Base-by-base conservation (phyloP, 2,888 invertebrate genomes). In the Synanthedon andrenaeformis region DNA sequence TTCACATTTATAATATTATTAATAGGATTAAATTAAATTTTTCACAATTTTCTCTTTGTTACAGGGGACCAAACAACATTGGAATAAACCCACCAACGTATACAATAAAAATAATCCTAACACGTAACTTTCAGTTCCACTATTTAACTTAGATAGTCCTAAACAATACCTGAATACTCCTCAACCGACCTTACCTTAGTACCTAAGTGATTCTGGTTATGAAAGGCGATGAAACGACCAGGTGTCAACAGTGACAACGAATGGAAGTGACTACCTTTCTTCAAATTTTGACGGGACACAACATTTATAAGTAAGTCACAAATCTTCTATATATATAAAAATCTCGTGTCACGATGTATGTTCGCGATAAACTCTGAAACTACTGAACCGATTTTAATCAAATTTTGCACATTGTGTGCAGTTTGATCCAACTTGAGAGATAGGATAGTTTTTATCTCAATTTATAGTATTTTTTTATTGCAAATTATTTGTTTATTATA, bases 1-100 rank as follows among this genome's bases (percentile, higher is more conserved):
- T 23, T 23, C 23, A 1, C 1, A 23, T 4, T 23, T 4, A 4
- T 23, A 23, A 4, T 23, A 23, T 23, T 4, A 23, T 2, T 23
- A 23, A 1, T 23, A 4, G 0, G 0, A 23, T 3, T 1, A 23
- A 23, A 23, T 4, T 23, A 23, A 23, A 23, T 13, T 45, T 42
- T 42, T 42, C 12, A 42, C 2, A 52, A 23, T 51, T 48, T 58
- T 66, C 65, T 51, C 54, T 58, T 80, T 81, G 79, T 83, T 83
- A 0, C 80, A 82, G 82, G 82, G 81, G 81, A 82, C 82, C 82
- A 83, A 80, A 45, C n/a, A n/a, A 45, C 63, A 64, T 45, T 13
- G 61, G 56, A 63, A 59, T 54, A 62, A 58, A 61, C 57, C 59
- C 61, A 57, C 55, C 58, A 56, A 63, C 56, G 55, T 59, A 59